Base-by-base conservation (phyloP, 2,113 vertebrate genomes). In the Zosterops borbonicus region DNA sequence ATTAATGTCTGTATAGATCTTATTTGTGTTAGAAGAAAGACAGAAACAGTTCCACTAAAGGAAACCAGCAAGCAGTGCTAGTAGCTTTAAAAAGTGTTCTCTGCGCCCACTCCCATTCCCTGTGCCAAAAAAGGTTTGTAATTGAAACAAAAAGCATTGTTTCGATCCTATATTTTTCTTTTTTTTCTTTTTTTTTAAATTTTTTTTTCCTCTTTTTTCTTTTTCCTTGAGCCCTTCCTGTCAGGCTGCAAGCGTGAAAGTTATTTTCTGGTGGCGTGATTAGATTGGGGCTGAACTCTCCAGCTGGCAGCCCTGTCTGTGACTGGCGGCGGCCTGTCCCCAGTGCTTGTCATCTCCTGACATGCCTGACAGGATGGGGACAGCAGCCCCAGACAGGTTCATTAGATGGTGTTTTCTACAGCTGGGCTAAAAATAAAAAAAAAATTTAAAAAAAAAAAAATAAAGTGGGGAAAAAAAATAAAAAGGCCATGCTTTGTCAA, bases 321-420 rank as follows among this genome's bases (percentile, higher is more conserved):
- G 99, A 99, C 98, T 99, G 99, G 98, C 99, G 99, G 99, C 98
- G 97, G 98, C 98, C 98, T 98, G 98, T 99, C 99, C 99, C 99
- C 98, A 97, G 98, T 98, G 99, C 99, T 99, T 98, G 99, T 99
- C 99, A 99, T 99, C 98, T 98, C 98, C 98, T 99, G 99, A 99
- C 99, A 98, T 98, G 98, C 98, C 98, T 99, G 99, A 99, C 99
- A 99, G 99, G 99, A 99, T 98, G 98, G 98, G 99, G 99, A 99
- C 99, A 98, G 99, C 98, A 98, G 98, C 98, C 98, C 98, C 98
- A 99, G 99, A 99, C 99, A 99, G 99, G 99, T 99, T 99, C 99
- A 99, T 99, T 99, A 99, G 99, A 99, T 99, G 98, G 98, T 98
- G 98, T 99, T 99, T 99, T 98, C 99, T 99, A 98, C 99, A 99